phyloP scores from a whole-genome alignment of 2,113 vertebrate species.

The Atherinomorus stipes region DNA sequence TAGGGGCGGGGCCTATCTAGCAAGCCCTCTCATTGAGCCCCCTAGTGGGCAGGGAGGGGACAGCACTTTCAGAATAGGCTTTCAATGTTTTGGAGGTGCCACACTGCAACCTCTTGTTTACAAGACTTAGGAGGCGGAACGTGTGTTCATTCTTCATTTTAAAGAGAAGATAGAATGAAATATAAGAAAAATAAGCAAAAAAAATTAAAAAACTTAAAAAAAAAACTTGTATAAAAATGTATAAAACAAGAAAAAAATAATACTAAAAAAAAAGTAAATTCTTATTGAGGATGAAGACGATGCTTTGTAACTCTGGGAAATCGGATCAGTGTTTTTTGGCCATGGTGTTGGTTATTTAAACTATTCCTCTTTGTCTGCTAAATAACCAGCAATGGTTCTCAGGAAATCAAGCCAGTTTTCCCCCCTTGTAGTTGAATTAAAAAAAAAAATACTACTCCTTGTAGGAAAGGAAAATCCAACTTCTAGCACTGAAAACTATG shows the following conservation, averaged over 20 bases:
- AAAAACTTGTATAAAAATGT: slow-evolving; percentile 70
- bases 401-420: slow-evolving; percentile 96
- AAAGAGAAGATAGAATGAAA: slow-evolving; percentile 88
- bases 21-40: slow-evolving; percentile 74
- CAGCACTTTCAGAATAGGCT: slow-evolving; percentile 99
- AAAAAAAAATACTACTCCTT: slow-evolving; percentile 84
- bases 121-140: slow-evolving; percentile 92
- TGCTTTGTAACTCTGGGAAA: slow-evolving; percentile 99
- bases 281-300: slow-evolving; percentile 90
- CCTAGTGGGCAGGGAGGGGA: slow-evolving; percentile 82
- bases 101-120: slow-evolving; percentile 96
- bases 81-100: slow-evolving; percentile 96
- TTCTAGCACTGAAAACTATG: slow-evolving; percentile 97
- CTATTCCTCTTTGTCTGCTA: slow-evolving; percentile 93
- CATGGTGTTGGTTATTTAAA: slow-evolving; percentile 91
- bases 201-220: slow-evolving; percentile 54
- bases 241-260: slow-evolving; percentile 43
- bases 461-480: slow-evolving; percentile 93
- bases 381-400: slow-evolving; percentile 99
- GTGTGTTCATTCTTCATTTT: slow-evolving; percentile 99
- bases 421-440: slow-evolving; percentile 73
- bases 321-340: slow-evolving; percentile 97
- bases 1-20: slow-evolving; percentile 76
- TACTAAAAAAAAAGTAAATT: slow-evolving; percentile 50
- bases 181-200: too few relatives aligned